Conservation (phyloP, 37 sponge, comb jelly and placozoan species). For the Halichondria panicea region DNA sequence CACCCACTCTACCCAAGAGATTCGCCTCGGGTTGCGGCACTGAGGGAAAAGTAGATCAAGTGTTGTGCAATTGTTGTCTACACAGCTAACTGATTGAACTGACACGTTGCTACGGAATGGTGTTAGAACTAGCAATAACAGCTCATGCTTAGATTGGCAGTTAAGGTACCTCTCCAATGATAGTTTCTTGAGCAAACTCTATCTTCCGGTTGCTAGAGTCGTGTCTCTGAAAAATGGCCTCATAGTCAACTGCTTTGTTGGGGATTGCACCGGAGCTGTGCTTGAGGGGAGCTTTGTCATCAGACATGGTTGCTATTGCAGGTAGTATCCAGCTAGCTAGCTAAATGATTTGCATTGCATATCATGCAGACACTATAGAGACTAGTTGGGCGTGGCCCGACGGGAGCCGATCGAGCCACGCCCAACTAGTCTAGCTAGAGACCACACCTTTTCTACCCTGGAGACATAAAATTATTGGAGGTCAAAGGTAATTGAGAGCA, state of each 20-base stretch:
- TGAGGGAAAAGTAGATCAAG: background rate
- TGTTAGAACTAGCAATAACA: background rate
- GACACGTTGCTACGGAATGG: too few relatives aligned
- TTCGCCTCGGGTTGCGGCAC: constrained; percentile 39
- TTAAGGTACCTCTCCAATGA: constrained; percentile 1
- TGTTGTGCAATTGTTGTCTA: background rate
- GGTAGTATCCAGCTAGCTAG: background rate
- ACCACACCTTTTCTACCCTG: too few relatives aligned
- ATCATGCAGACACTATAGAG: too few relatives aligned
- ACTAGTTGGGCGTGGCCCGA: too few relatives aligned
- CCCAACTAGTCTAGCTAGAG: too few relatives aligned
- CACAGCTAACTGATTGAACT: too few relatives aligned
- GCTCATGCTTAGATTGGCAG: too few relatives aligned
- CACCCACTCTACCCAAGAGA: constrained; percentile 56
- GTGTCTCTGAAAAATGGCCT: background rate
- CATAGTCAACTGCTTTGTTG: background rate
- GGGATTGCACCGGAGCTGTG: background rate
- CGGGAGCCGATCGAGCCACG: too few relatives aligned
- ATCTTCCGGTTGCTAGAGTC: background rate
- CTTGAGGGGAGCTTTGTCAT: background rate
- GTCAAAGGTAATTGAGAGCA: too few relatives aligned
- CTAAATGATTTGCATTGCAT: too few relatives aligned
- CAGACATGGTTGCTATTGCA: background rate
- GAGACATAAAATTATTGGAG: too few relatives aligned
- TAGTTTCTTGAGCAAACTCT: background rate